Percentiles rank a stretch among this genome's conserved stretches.
Evolutionary conservation across 2,113 vertebrate species (phyloP).

Genomic region (Cyprinodon brontotheroides): DNA sequence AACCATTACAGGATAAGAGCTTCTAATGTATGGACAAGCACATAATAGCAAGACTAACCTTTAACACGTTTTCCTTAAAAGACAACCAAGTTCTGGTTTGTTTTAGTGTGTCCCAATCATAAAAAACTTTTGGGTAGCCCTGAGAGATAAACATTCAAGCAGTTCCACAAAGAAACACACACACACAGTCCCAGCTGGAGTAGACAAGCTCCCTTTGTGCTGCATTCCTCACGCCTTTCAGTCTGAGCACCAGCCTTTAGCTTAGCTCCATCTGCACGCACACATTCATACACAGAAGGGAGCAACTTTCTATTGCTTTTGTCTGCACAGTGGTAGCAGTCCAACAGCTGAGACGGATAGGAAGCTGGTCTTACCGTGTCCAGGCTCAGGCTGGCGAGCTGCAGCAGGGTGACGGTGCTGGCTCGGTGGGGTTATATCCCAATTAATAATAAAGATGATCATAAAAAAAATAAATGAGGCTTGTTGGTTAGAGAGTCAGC

Average conservation of each 20-base stretch:
- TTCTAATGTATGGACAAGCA: slow-evolving; percentile 9
- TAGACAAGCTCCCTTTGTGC: slow-evolving; percentile 81
- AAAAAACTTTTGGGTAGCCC: slow-evolving; percentile 65
- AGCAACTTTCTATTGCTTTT: slow-evolving; percentile 73
- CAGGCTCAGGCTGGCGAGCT: slow-evolving; percentile 41
- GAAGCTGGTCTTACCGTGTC: slow-evolving; percentile 75
- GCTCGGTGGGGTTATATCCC: slow-evolving; percentile 62
- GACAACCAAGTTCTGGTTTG: slow-evolving; percentile 20
- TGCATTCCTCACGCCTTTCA: slow-evolving; percentile 72
- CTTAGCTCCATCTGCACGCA: slow-evolving; percentile 68
- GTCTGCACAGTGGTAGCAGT: slow-evolving; percentile 55
- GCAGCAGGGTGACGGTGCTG: slow-evolving; percentile 23
- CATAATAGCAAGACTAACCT: background rate
- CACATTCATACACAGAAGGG: slow-evolving; percentile 38
- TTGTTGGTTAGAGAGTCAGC: slow-evolving; percentile 60
- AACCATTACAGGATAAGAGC: slow-evolving; percentile 1
- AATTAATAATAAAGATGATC: slow-evolving; percentile 14
- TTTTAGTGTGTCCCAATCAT: slow-evolving; percentile 54
- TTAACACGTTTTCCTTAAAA: slow-evolving; percentile 13
- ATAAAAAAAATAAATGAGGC: slow-evolving; percentile 10
- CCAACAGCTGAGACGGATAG: slow-evolving; percentile 52
- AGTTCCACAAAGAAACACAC: slow-evolving; percentile 50
- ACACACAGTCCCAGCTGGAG: slow-evolving; percentile 70
- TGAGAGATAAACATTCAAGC: slow-evolving; percentile 64
- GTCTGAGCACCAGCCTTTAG: slow-evolving; percentile 70